Percentiles rank a stretch among this genome's conserved stretches.
Evolutionary conservation across 2,113 vertebrate genomes (phyloP).

Genomic region (Ciconia maguari): DNA sequence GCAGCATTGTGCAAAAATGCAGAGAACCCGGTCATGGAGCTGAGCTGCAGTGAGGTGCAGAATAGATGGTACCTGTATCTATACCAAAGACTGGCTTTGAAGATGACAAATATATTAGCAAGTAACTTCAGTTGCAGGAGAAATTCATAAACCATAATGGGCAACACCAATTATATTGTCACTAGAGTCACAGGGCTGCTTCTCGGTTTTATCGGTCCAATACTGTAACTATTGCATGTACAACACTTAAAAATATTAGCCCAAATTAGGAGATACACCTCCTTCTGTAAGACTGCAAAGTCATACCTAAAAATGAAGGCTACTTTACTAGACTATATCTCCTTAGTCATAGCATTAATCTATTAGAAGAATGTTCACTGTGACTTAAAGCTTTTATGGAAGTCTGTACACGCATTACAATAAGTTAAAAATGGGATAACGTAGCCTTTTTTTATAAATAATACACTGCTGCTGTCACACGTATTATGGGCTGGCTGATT

Average conservation of each 20-base stretch:
- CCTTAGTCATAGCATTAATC: not conserved
- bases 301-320: not conserved
- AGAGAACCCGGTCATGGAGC: not conserved
- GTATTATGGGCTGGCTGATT: not conserved
- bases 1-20: not conserved
- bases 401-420: not conserved
- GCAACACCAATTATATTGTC: not conserved
- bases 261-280: not conserved
- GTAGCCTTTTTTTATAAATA: not conserved
- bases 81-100: not conserved
- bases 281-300: not conserved
- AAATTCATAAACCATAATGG: not conserved
- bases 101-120: not conserved
- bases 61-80: not conserved
- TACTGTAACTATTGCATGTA: not conserved
- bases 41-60: not conserved
- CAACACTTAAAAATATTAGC: not conserved
- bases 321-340: not conserved
- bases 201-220: not conserved
- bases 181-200: not conserved
- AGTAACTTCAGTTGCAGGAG: not conserved
- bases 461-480: rapidly evolving
- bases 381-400: not conserved
- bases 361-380: not conserved
- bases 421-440: not conserved